phyloP scores from a whole-genome alignment of 2,888 invertebrate genomes.

The Atrina japonica region DNA sequence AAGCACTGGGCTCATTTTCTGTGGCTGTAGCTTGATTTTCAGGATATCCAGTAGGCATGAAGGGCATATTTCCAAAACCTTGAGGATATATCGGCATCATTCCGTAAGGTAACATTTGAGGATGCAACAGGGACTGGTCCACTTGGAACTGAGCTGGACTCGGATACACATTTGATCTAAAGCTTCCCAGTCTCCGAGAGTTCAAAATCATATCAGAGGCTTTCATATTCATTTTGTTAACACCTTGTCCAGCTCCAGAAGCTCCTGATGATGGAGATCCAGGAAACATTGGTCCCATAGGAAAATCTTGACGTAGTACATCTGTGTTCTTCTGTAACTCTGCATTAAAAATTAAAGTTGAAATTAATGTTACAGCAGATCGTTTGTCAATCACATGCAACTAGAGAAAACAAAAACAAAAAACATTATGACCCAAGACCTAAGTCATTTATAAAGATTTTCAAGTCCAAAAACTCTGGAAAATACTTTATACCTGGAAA shows the following conservation, averaged over 20 bases:
- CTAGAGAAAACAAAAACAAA: too few species aligned
- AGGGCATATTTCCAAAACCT: neutral
- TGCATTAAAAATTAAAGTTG: neutral
- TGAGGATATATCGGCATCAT: conserved; percentile 13
- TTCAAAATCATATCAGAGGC: neutral
- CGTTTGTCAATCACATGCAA: too few species aligned
- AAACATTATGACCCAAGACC: too few species aligned
- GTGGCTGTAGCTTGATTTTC: neutral
- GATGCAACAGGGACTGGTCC: conserved; percentile 4
- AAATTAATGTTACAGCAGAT: too few species aligned
- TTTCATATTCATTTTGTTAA: neutral
- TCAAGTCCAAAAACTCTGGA: too few species aligned
- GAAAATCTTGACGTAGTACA: conserved; percentile 20
- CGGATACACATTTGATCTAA: neutral
- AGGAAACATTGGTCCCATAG: conserved; percentile 10
- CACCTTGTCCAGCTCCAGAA: neutral
- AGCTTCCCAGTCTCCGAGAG: neutral
- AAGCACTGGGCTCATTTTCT: neutral
- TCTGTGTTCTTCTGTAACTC: conserved; percentile 41
- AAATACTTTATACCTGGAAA: too few species aligned
- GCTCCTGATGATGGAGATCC: neutral
- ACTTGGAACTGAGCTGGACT: neutral
- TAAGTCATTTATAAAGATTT: too few species aligned
- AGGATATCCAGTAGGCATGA: neutral
- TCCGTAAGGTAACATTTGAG: conserved; percentile 1